Percentiles rank a stretch among this genome's conserved stretches.
phyloP scores from a whole-genome alignment of 1,140 invertebrate species.

The Drosophila lowei region DNA sequence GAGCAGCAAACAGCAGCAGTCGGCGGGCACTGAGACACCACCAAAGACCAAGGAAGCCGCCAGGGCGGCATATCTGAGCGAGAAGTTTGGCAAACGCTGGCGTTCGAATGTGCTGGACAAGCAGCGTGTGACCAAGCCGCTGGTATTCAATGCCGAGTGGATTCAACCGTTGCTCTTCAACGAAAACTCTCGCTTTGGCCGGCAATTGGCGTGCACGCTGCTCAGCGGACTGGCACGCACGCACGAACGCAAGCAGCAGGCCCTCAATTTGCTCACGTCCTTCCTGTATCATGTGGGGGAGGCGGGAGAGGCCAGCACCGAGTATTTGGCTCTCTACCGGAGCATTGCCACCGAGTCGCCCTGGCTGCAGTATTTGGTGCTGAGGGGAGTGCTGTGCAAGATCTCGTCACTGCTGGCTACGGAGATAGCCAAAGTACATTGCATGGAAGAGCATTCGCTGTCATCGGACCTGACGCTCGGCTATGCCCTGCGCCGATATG shows the following conservation, averaged over 20 bases:
- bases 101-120: slow-evolving; percentile 74
- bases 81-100: slow-evolving; percentile 91
- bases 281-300: slow-evolving; percentile 93
- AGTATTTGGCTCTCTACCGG: slow-evolving; percentile 94
- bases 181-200: slow-evolving; percentile 92
- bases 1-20: slow-evolving; percentile 14
- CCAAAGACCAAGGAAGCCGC: slow-evolving; percentile 59
- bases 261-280: slow-evolving; percentile 93
- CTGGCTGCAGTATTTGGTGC: slow-evolving; percentile 96
- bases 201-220: slow-evolving; percentile 95
- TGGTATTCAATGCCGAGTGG: slow-evolving; percentile 87
- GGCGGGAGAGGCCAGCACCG: slow-evolving; percentile 95
- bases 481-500: slow-evolving; percentile 93
- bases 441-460: slow-evolving; percentile 94
- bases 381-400: slow-evolving; percentile 92
- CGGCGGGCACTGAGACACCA: slow-evolving; percentile 18
- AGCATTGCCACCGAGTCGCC: slow-evolving; percentile 91
- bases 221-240: slow-evolving; percentile 90
- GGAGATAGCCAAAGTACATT: slow-evolving; percentile 94
- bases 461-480: slow-evolving; percentile 97
- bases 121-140: slow-evolving; percentile 55
- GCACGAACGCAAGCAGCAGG: slow-evolving; percentile 83
- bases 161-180: slow-evolving; percentile 95
- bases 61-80: slow-evolving; percentile 87
- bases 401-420: slow-evolving; percentile 93